Evolutionary conservation across 2,888 invertebrate genomes (phyloP), one percentile per base, ranked within the genome.

Genomic region (Sylvicola fuscatus): DNA sequence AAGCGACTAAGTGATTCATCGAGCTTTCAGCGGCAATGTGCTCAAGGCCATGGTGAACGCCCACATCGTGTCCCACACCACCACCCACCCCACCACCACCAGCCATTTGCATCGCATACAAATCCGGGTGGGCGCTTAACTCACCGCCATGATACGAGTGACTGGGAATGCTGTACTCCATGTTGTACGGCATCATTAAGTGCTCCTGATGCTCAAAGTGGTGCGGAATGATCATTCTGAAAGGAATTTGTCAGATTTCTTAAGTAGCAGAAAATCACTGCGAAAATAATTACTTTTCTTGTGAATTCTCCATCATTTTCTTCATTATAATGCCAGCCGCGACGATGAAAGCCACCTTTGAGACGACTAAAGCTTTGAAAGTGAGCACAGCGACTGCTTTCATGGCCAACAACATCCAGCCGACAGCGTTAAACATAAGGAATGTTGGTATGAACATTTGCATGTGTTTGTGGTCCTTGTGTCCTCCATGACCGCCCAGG

Each of bases 371-470:
- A 0, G 79, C 72, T 50, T 79, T 78, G 7, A 79, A 46, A 0
- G 75, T 72, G 3, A 77, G 54, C 7, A 68, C 51, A 1, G 70
- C 67, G 17, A 78, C 68, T 2, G 69, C 60, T 27, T 69, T 64
- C 39, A 75, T 57, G 1, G 66, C 67, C 33, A 75, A 61, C 42
- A 74, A 61, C 32, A 69, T 64, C 43, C 71, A 62, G 8, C 70
- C 71, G 1, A 74, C 68, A 1, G 71, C 65, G 46, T 76, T 77
- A 55, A 75, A 70, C 17, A 77, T 78, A 45, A 77, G 59, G 32
- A 77, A 56, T 47, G 75, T 61, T 5, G 77, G 76, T 8, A 79
- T 56, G 37, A 73, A 58, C 46, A 72, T 63, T 50, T 68, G 68
- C 41, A 69, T 61, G 43, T 70, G 64, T 46, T 73, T 72, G 42